Conservation (phyloP, 2,888 invertebrate genomes). For the Operophtera brumata region DNA sequence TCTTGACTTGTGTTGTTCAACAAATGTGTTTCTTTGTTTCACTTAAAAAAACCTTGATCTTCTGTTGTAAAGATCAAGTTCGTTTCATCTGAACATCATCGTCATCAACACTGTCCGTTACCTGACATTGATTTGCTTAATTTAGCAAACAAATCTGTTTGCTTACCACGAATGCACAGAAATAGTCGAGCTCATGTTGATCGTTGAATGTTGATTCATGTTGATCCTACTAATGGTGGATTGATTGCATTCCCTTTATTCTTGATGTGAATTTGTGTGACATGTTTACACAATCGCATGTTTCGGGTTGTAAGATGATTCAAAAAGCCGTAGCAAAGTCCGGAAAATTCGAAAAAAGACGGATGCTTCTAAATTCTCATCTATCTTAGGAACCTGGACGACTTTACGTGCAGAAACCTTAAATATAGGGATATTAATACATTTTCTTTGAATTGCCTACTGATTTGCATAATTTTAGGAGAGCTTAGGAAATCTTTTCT, state of each 20-base stretch:
- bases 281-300: conserved; percentile 39
- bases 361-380: too few species aligned
- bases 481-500: too few species aligned
- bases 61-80: conserved; percentile 14
- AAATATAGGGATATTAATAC: too few species aligned
- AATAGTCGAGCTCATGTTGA: conserved; percentile 11
- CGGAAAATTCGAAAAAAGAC: background rate
- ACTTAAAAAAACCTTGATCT: conserved; percentile 7
- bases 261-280: conserved; percentile 45
- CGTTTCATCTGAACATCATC: background rate
- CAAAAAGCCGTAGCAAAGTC: background rate
- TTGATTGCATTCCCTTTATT: conserved; percentile 20
- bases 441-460: too few species aligned
- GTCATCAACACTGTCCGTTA: conserved; percentile 21
- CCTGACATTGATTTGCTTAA: conserved; percentile 19
- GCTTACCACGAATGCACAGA: conserved; percentile 9
- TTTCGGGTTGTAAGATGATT: background rate
- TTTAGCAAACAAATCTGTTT: conserved; percentile 20
- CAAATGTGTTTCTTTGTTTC: background rate
- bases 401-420: too few species aligned
- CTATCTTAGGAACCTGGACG: too few species aligned
- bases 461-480: too few species aligned
- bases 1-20: too few species aligned
- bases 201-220: conserved; percentile 7
- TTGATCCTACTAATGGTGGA: conserved; percentile 19